Conservation (phyloP, 2,797 vertebrate species). For the Parauchenoglanis ngamensis region DNA sequence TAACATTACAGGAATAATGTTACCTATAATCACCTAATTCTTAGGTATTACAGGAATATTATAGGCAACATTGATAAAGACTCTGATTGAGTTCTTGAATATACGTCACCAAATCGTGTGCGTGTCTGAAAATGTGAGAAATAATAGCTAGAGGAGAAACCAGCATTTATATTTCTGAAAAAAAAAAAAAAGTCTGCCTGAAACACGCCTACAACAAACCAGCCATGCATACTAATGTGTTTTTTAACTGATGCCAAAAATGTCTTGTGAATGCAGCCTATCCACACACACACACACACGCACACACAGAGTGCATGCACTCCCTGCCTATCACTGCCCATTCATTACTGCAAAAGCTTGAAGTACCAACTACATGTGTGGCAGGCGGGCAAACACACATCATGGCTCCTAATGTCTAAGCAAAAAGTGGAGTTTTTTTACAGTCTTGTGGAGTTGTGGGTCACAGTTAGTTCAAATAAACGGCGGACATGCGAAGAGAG, state of each 20-base stretch:
- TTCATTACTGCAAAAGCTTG: slow-evolving; percentile 25
- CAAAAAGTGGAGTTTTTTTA: slow-evolving; percentile 27
- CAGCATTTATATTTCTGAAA: slow-evolving; percentile 9
- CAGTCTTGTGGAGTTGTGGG: slow-evolving; percentile 36
- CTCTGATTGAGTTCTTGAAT: background rate
- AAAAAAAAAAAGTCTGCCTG: slow-evolving; percentile 6
- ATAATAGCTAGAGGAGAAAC: slow-evolving; percentile 1
- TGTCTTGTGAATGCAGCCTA: slow-evolving; percentile 14
- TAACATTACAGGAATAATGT: too few species aligned
- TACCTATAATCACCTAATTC: too few species aligned
- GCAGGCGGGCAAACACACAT: slow-evolving; percentile 18
- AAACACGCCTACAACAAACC: slow-evolving; percentile 10
- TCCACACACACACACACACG: background rate
- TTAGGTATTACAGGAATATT: background rate
- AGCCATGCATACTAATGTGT: slow-evolving; percentile 21
- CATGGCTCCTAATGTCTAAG: slow-evolving; percentile 19
- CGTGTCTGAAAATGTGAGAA: background rate
- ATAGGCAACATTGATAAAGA: background rate
- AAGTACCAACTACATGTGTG: slow-evolving; percentile 7
- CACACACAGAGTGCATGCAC: background rate
- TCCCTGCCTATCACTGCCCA: background rate
- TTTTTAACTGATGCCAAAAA: slow-evolving; percentile 26
- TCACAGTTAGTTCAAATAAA: slow-evolving; percentile 52
- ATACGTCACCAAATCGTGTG: background rate
- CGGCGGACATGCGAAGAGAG: slow-evolving; percentile 25